These are phyloP conservation scores for Andrena flavipes DNA, from an alignment of 2,888 invertebrate species.

Conservation along the genomic window DNA sequence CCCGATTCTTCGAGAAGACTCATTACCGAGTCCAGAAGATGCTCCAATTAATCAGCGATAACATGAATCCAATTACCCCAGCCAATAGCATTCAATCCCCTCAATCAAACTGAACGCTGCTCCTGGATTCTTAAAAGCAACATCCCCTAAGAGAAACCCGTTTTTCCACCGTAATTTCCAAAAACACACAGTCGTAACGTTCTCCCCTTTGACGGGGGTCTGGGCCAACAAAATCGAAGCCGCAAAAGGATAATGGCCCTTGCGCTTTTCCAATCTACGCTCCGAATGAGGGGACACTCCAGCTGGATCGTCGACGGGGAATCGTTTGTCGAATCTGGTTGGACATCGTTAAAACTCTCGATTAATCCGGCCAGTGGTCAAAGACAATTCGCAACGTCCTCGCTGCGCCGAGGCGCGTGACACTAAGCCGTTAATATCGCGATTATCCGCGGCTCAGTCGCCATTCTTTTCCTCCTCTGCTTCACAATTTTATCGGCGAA, in stretches of 20 bases:
- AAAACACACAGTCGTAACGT: no score
- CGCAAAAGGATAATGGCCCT: background rate
- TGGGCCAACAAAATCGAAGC: background rate
- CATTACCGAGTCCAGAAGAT: no score
- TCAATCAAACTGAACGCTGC: no score
- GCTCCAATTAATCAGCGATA: no score
- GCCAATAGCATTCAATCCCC: no score
- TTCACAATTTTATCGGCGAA: slow-evolving; percentile 1
- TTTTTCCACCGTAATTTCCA: no score
- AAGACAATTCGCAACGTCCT: background rate
- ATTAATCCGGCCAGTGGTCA: slow-evolving; percentile 8
- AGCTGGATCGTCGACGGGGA: background rate
- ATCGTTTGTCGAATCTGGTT: background rate
- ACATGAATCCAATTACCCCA: no score
- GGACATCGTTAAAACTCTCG: background rate
- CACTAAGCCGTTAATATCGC: slow-evolving; percentile 1
- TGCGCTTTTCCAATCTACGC: background rate
- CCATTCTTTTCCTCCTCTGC: background rate
- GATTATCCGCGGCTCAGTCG: background rate
- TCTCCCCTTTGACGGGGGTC: background rate
- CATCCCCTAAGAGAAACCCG: no score
- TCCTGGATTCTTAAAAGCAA: no score
- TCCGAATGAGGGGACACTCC: background rate
- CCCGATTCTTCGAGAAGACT: no score
- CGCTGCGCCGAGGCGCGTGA: slow-evolving; percentile 16